Conservation (phyloP, 2,797 vertebrate genomes). For the Mormyrus hasselquistii region DNA sequence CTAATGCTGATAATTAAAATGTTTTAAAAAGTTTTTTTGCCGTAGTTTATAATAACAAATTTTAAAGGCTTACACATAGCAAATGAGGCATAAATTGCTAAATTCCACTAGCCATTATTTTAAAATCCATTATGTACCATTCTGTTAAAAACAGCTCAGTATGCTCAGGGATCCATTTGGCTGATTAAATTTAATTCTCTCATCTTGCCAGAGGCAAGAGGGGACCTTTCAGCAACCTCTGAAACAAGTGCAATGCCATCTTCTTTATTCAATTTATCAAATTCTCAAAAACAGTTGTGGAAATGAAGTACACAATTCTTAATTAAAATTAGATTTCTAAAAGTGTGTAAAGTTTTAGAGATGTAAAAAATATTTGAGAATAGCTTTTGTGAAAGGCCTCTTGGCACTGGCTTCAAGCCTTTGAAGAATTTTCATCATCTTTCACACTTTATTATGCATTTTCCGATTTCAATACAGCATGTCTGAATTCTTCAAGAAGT, state of each 20-base stretch:
- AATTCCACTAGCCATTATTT: constrained; percentile 5
- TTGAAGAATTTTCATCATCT: neutral
- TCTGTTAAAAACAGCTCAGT: neutral
- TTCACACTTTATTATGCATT: neutral
- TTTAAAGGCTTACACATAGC: neutral
- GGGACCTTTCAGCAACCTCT: neutral
- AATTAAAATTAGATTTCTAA: neutral
- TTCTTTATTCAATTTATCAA: neutral
- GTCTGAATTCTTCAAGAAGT: neutral
- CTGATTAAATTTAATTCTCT: constrained; percentile 1
- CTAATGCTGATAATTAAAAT: neutral
- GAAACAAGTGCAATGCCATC: neutral
- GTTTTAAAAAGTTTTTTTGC: neutral
- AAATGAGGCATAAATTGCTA: neutral
- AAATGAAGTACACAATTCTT: neutral
- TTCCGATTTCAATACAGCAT: neutral
- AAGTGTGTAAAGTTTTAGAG: neutral
- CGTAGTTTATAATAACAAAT: neutral
- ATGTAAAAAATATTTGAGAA: neutral
- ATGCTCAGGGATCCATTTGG: neutral
- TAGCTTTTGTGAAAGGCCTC: neutral
- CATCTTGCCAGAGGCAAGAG: neutral
- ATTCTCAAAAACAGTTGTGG: neutral
- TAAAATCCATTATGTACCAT: constrained; percentile 1
- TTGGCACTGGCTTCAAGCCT: neutral